These are phyloP conservation scores for Nematolebias whitei DNA, from an alignment of 2,113 vertebrate species.

Conservation along the genomic window DNA sequence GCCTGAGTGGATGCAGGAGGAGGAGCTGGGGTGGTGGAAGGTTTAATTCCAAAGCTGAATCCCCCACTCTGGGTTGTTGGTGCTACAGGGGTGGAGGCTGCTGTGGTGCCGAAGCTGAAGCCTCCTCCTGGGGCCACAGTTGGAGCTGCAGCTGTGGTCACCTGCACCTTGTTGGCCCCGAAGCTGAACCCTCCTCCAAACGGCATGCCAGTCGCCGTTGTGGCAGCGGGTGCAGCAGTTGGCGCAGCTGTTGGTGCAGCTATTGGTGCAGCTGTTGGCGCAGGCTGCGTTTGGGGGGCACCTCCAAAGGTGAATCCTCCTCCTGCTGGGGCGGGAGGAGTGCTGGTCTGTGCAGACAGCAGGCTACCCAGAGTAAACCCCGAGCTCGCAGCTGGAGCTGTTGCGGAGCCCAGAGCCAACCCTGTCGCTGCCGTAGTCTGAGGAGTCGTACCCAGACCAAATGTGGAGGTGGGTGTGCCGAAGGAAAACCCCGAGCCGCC, in stretches of 20 bases:
- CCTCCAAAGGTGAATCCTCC: slow-evolving; percentile 67
- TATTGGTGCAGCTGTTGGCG: neutral
- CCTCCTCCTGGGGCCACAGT: slow-evolving; percentile 61
- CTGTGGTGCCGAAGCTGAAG: slow-evolving; percentile 63
- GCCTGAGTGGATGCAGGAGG: slow-evolving; percentile 65
- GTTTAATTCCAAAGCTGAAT: slow-evolving; percentile 83
- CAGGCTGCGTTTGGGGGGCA: slow-evolving; percentile 22
- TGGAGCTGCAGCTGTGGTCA: slow-evolving; percentile 58
- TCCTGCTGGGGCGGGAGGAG: slow-evolving; percentile 32
- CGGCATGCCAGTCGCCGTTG: neutral
- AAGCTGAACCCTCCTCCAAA: slow-evolving; percentile 80
- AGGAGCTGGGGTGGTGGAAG: slow-evolving; percentile 76
- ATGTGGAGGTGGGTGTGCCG: slow-evolving; percentile 76
- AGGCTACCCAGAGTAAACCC: slow-evolving; percentile 71
- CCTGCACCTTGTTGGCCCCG: slow-evolving; percentile 74
- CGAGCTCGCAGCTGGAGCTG: slow-evolving; percentile 55
- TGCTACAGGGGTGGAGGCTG: slow-evolving; percentile 30
- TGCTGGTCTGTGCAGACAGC: slow-evolving; percentile 52
- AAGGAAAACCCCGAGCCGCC: slow-evolving; percentile 78
- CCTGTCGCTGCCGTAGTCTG: slow-evolving; percentile 74
- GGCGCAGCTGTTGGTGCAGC: neutral
- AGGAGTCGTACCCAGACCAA: slow-evolving; percentile 70
- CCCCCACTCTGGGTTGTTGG: slow-evolving; percentile 62
- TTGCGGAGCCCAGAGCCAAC: slow-evolving; percentile 75
- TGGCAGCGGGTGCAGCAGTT: neutral